phyloP scores from a whole-genome alignment of 1,140 invertebrate species.

The Hylaeus anthracinus region DNA sequence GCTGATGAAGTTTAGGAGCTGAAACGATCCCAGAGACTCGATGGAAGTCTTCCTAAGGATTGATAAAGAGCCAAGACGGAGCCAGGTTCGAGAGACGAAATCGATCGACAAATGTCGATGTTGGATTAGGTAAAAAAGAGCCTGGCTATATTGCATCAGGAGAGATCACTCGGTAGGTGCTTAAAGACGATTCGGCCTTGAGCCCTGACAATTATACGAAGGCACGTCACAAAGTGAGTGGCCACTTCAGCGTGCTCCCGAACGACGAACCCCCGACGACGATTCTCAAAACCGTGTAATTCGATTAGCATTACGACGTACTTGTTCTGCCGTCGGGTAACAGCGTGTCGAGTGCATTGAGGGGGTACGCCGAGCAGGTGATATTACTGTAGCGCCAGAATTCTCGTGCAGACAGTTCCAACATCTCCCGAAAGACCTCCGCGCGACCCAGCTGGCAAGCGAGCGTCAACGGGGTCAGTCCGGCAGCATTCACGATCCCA shows the following conservation, averaged over 20 bases:
- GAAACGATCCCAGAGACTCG: too few species aligned
- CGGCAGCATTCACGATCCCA: constrained; percentile 92
- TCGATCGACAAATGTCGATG: too few species aligned
- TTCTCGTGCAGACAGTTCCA: constrained; percentile 96
- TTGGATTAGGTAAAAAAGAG: too few species aligned
- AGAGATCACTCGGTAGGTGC: constrained; percentile 1
- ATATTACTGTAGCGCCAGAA: constrained; percentile 99
- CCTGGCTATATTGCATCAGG: background rate
- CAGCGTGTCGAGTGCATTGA: constrained; percentile 97
- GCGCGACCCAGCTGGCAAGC: constrained; percentile 97
- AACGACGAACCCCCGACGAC: constrained; percentile 34
- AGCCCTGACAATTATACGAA: constrained; percentile 40
- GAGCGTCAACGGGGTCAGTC: constrained; percentile 96
- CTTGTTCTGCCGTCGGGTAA: constrained; percentile 96
- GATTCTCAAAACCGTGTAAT: constrained; percentile 69
- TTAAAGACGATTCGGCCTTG: constrained; percentile 32
- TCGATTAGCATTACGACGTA: constrained; percentile 83
- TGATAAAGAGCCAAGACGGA: too few species aligned
- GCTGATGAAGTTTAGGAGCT: too few species aligned
- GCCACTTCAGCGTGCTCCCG: constrained; percentile 36
- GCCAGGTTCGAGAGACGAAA: too few species aligned
- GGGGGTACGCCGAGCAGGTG: constrained; percentile 98
- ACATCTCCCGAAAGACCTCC: constrained; percentile 98
- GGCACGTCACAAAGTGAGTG: constrained; percentile 52
- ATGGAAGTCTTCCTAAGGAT: too few species aligned